Evolutionary conservation across 2,888 invertebrate genomes (phyloP), one percentile per base, ranked within the genome.

Genomic region (Noctua janthina): DNA sequence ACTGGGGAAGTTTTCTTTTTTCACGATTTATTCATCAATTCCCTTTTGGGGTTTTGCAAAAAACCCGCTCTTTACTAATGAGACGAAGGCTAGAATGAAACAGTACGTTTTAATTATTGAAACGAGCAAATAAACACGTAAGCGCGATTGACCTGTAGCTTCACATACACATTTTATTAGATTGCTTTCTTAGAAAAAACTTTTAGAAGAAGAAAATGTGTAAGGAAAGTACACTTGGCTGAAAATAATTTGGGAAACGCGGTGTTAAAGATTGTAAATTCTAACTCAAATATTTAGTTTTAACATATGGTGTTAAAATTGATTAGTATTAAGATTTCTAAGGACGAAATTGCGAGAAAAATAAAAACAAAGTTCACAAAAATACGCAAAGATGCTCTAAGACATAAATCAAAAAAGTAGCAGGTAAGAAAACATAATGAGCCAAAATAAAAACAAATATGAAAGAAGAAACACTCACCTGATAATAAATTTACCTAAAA

Each of bases 401-500:
- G 11, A 64, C 56, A 77, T 76, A 73, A 46, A 70, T 59, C 20
- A 59, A 11, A 15, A 69, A 56, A 49, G 35, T 17, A 54, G n/a
- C 59, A 56, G 20, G 15, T 20, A 39, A 73, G 15, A 64, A 76
- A 78, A 64, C 8, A 46, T 67, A 71, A 54, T 13, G 23, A 59
- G 59, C 70, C 5, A 51, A 83, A 86, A 78, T 76, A 78, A 86
- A 70, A 83, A 86, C 78, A 76, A 86, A 85, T 74, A 54, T 49
- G n/a, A 56, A 66, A 64, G 51, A 67, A 77, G 29, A 43, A 77
- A 75, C 67, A 68, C 91, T 90, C 85, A 91, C 87, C 92, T 89
- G 89, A 87, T 89, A 90, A 89, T 83, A 88, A 90, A 93, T 93
- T 91, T 91, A 90, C 88, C 89, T 92, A 93, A 92, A 91, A 93